Percentiles rank a stretch among this genome's conserved stretches.
Conservation (phyloP, 2,888 invertebrate genomes). For the Ditula angustiorana region DNA sequence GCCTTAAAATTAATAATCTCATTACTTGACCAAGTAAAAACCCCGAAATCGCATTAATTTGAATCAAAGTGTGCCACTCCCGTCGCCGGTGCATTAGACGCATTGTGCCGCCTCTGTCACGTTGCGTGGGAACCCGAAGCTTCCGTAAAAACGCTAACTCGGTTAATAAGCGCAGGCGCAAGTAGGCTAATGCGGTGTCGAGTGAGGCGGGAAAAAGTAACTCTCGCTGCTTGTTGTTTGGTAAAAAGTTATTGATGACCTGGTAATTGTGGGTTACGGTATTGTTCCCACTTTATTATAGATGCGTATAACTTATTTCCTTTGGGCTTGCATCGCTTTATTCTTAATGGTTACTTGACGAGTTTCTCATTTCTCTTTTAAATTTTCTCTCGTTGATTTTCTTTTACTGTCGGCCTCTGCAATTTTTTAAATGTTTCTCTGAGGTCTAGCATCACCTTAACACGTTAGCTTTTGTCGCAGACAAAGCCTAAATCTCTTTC, state of each 20-base stretch:
- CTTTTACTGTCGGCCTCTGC: too few relatives aligned
- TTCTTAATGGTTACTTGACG: too few relatives aligned
- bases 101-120: constrained; percentile 36
- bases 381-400: too few relatives aligned
- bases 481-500: too few relatives aligned
- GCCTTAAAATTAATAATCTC: background rate
- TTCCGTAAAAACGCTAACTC: constrained; percentile 2
- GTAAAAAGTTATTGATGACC: background rate
- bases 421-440: too few relatives aligned
- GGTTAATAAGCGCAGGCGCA: constrained; percentile 2
- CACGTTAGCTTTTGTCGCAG: too few relatives aligned
- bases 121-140: constrained; percentile 13
- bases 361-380: too few relatives aligned
- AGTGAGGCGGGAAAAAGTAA: background rate
- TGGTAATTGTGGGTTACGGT: background rate
- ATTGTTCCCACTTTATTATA: background rate
- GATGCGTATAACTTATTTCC: background rate
- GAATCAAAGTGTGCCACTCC: background rate
- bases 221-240: constrained; percentile 1
- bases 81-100: background rate
- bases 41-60: background rate
- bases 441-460: too few relatives aligned
- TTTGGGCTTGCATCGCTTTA: background rate
- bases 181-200: background rate
- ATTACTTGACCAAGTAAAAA: background rate